Base-by-base conservation (phyloP, 2,797 vertebrate species). In the Sebastes vulpes region DNA sequence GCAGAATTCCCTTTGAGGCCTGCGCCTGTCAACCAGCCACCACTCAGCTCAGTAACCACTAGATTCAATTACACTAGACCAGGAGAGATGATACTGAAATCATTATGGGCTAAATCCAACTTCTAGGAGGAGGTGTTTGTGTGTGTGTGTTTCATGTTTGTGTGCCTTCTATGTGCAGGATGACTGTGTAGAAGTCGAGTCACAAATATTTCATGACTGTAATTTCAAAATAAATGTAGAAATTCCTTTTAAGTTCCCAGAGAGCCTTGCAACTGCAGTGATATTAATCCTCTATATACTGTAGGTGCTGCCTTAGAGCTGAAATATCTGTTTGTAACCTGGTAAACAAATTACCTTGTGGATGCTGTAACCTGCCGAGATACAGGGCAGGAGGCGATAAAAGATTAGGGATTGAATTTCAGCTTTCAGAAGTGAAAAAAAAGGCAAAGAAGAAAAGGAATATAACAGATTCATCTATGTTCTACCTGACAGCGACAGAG, bases 1-100 rank as follows among this genome's bases (percentile, higher is more conserved):
- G 76, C 84, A 81, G 90, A 89, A 92, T 93, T 91, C 85, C 84
- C 85, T 91, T 84, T 87, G 83, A 93, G 92, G 78, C 86, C 87
- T 85, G 82, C 12, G 75, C 85, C 92, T 94, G 92, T 92, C 92
- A 94, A 76, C 77, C 89, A 90, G 81, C 72, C 78, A 82, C 66
- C 77, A 88, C 91, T 92, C 86, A 84, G 85, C 88, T 82, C 81
- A 70, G 81, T 68, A 87, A 82, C 89, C 73, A 81, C 81, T 63
- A 67, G 84, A 94, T 92, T 93, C 92, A 92, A 93, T 91, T 92
- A 90, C 83, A 90, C 81, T 61, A 82, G 80, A 86, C 72, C 64
- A 61, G 78, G 50, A 75, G 63, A 77, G 64, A 77, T 72, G 81
- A 86, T 84, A 84, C 74, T 72, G 59, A 80, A 92, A 89, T 87